Evolutionary conservation across 2,797 vertebrate species (phyloP).

Genomic region (Enteromius anoplus): DNA sequence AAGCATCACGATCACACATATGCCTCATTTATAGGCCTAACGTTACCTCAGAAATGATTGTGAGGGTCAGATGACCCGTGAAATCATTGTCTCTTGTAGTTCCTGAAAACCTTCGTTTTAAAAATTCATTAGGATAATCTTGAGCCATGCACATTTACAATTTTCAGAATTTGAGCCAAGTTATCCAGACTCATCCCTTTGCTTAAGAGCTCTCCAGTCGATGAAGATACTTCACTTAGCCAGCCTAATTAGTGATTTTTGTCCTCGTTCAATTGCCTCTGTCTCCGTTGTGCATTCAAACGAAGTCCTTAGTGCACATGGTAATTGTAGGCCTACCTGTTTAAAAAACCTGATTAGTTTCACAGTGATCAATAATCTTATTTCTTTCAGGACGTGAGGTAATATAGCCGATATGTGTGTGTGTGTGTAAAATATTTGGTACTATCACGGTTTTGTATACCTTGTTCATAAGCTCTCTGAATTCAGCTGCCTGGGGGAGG

Average conservation of each 20-base stretch:
- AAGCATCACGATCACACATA: not conserved
- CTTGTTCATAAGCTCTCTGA: conserved; percentile 8
- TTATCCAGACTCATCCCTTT: conserved; percentile 65
- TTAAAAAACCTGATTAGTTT: conserved; percentile 19
- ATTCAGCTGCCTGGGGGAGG: conserved; percentile 46
- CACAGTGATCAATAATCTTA: conserved; percentile 26
- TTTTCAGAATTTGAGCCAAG: conserved; percentile 31
- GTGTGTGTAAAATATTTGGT: not conserved
- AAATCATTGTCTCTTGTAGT: conserved; percentile 11
- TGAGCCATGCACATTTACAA: conserved; percentile 6
- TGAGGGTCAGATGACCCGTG: not conserved
- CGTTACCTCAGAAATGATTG: not conserved
- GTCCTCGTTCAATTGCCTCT: conserved; percentile 84
- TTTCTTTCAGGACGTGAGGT: not conserved
- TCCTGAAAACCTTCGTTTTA: conserved; percentile 6
- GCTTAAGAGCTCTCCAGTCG: conserved; percentile 84
- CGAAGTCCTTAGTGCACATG: conserved; percentile 84
- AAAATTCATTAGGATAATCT: conserved; percentile 6
- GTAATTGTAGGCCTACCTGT: conserved; percentile 13
- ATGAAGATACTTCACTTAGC: conserved; percentile 79
- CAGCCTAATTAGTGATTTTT: conserved; percentile 96
- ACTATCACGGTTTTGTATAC: not conserved
- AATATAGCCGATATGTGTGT: not conserved
- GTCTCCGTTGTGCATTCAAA: conserved; percentile 88
- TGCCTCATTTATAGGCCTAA: not conserved